These are phyloP conservation scores for Meganola albula DNA, from an alignment of 2,888 invertebrate genomes.

Conservation along the genomic window DNA sequence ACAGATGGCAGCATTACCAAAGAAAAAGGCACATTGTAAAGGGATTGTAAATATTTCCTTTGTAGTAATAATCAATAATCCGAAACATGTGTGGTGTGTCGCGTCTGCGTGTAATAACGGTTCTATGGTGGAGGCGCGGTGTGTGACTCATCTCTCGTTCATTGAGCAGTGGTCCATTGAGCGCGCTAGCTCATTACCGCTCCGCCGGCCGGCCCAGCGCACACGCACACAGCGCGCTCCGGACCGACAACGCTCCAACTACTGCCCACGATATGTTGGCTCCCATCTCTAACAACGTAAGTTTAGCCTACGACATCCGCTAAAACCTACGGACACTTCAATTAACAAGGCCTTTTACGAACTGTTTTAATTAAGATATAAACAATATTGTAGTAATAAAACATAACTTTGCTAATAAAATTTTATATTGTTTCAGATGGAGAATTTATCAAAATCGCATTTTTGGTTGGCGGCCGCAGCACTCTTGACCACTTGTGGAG, in stretches of 20 bases:
- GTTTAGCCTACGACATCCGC: conserved; percentile 69
- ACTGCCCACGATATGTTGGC: conserved; percentile 61
- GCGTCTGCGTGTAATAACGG: conserved; percentile 48
- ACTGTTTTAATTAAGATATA: conserved; percentile 22
- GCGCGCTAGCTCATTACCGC: conserved; percentile 72
- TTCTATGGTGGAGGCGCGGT: conserved; percentile 69
- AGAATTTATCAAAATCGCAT: conserved; percentile 58
- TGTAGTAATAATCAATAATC: conserved; percentile 38
- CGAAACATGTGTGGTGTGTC: conserved; percentile 53
- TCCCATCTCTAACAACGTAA: conserved; percentile 65
- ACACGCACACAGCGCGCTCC: conserved; percentile 69
- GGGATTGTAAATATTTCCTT: conserved; percentile 22
- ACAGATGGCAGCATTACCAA: conserved; percentile 26
- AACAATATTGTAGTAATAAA: conserved; percentile 19
- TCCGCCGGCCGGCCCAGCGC: conserved; percentile 75
- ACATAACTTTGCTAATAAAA: conserved; percentile 28
- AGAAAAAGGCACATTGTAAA: conserved; percentile 19
- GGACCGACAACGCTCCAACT: conserved; percentile 55
- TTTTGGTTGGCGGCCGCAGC: conserved; percentile 63
- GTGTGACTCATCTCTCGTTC: conserved; percentile 68
- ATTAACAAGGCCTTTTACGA: conserved; percentile 34
- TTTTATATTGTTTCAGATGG: conserved; percentile 62
- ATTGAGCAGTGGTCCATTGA: conserved; percentile 69
- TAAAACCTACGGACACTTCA: conserved; percentile 36
- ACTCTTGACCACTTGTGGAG: conserved; percentile 54